Conservation (phyloP, 2,888 invertebrate species). For the Didymodactylos carnosus region DNA sequence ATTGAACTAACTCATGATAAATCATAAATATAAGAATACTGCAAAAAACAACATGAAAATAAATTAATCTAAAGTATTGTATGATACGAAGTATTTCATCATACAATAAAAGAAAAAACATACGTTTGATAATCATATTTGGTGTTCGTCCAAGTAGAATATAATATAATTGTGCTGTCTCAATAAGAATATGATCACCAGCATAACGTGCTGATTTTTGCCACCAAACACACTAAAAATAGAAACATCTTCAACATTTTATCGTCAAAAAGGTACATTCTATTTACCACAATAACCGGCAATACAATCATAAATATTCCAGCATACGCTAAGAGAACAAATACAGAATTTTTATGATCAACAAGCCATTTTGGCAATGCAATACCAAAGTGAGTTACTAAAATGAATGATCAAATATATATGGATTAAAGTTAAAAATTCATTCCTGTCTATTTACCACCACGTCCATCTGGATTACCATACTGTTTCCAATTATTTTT, state of each 20-base stretch:
- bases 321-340: constrained; percentile 76
- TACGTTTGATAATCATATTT: constrained; percentile 63
- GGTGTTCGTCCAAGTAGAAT: constrained; percentile 87
- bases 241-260: neutral
- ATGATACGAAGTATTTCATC: no score
- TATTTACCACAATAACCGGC: constrained; percentile 44
- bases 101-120: no score
- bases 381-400: constrained; percentile 93
- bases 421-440: no score
- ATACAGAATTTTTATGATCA: constrained; percentile 92
- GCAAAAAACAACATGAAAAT: no score
- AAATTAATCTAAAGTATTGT: no score
- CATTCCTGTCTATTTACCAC: constrained; percentile 41
- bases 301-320: constrained; percentile 92
- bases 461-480: constrained; percentile 98
- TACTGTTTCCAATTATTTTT: constrained; percentile 93
- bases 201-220: constrained; percentile 88
- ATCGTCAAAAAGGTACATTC: neutral
- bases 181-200: constrained; percentile 78
- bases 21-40: no score
- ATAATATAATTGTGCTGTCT: constrained; percentile 88
- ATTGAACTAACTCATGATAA: no score
- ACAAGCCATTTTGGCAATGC: constrained; percentile 98
- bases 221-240: constrained; percentile 73
- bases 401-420: no score